Base-by-base conservation (phyloP, 2,113 vertebrate genomes). In the Lamprologus tigripictilis region DNA sequence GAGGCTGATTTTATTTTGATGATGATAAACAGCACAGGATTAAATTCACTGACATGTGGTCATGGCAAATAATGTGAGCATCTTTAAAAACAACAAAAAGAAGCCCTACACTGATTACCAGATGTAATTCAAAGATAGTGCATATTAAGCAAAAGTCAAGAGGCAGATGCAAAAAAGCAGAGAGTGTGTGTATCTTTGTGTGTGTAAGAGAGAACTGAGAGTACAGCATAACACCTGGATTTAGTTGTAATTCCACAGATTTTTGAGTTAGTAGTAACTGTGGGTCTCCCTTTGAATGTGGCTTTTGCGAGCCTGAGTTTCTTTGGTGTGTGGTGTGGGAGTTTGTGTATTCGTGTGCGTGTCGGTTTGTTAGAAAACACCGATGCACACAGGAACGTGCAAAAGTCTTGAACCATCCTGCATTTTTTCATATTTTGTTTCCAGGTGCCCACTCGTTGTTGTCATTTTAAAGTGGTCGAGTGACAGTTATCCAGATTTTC, bases 241-340 rank as follows among this genome's bases (percentile, higher is more conserved):
- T 95, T 93, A 61, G 89, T 71, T 80, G 80, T 93, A 94, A 94
- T 95, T 94, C 91, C 31, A 9, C 51, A 84, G 87, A 85, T 89
- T 90, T 91, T 89, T 80, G 80, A 85, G 88, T 91, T 63, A 80
- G 73, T 4, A 19, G 42, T 88, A 80, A 87, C 82, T 88, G 89
- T 88, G 66, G 57, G 82, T 79, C 82, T 92, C 49, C 82, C 88
- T 66, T 66, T 83, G 55, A 35, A n/a, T 87, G 85, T 53, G 58
- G 90, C 91, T 93, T 93, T 92, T 90, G 68, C 61, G 63, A 81
- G 47, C 87, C 68, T 92, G 66, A 71, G 66, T 58, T 78, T 33
- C 57, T 55, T 86, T 13, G 28, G 28, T 80, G 82, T 86, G 82
- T 13, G 28, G 28, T 80, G 82, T 86, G 82, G 80, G 49, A 61